Evolutionary conservation across 2,797 vertebrate genomes (phyloP).

Genomic region (Pangasius larnaudii): DNA sequence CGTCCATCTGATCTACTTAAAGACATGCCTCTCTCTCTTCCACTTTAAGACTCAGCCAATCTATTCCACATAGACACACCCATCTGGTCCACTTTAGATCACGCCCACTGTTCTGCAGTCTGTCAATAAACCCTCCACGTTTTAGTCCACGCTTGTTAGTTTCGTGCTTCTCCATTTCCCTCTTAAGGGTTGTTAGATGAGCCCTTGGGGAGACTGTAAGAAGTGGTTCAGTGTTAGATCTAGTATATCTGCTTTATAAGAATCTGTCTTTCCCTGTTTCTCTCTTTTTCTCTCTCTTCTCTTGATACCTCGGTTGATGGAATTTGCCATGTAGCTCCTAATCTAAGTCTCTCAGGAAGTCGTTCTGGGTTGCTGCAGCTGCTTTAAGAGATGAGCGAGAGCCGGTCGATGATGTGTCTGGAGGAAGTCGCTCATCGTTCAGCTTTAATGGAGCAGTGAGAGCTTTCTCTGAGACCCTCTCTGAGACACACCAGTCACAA

Average conservation of each 20-base stretch:
- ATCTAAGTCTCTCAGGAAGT: conserved; percentile 8
- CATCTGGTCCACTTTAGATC: neutral
- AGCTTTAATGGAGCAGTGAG: neutral
- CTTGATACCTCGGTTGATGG: neutral
- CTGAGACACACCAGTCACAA: neutral
- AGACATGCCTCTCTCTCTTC: too few species aligned
- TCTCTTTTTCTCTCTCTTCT: neutral
- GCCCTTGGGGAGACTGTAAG: neutral
- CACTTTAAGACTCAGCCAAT: too few species aligned
- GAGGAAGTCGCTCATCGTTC: neutral
- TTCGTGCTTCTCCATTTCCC: neutral
- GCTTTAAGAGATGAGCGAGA: neutral
- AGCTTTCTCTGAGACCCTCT: neutral
- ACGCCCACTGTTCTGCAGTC: neutral
- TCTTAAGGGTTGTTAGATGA: neutral
- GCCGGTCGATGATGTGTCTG: conserved; percentile 2
- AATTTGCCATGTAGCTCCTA: neutral
- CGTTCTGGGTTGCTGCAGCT: neutral
- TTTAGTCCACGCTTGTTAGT: neutral
- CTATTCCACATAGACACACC: neutral
- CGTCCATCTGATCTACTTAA: neutral
- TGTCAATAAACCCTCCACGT: neutral
- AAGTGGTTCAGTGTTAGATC: neutral
- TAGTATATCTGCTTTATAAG: neutral
- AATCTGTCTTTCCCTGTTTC: neutral